Evolutionary conservation across 2,888 invertebrate species (phyloP), one percentile per base, ranked within the genome.

Genomic region (Plebejus argus): DNA sequence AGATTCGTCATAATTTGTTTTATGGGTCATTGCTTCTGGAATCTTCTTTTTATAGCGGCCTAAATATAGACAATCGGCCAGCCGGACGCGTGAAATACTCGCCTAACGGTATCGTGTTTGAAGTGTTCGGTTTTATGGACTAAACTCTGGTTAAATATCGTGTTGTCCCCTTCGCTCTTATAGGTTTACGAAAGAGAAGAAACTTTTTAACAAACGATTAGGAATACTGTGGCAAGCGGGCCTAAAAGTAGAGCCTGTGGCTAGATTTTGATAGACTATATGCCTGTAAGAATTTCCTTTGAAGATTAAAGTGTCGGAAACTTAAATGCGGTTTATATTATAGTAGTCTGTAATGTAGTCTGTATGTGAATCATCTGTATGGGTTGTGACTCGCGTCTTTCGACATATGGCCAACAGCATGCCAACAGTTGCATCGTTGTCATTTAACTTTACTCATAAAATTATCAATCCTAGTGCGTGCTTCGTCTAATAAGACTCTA

Each of bases 11-110:
- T 72, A 70, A 71, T 77, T 77, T 53, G 49, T 70, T 33, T 77
- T 58, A 70, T 61, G 28, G 56, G 78, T 76, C 76, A 74, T 74
- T 71, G 76, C 77, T 79, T 78, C 77, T 79, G 78, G 75, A 71
- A 78, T 78, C 74, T 85, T 85, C 87, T 90, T 88, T 87, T 89
- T 87, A 89, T 90, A 90, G 89, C 86, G 82, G 82, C 84, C 87
- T 91, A 91, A 86, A 87, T 88, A 86, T 90, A 90, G 88, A 85
- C 83, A 86, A 86, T 85, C 85, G 84, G 84, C 84, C 85, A 86
- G 86, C 86, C 84, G 83, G 82, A 82, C 82, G 80, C 83, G 84
- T 85, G 83, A 84, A 85, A 72, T 74, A 56, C 83, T 85, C 84
- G 85, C 85, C 81, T 79, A 49, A 49, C 49, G 23, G 53, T 53